A percentile compares a stretch with the other conserved stretches of the same genome.
phyloP scores from a whole-genome alignment of 2,797 vertebrate genomes.

The Paguma larvata region DNA sequence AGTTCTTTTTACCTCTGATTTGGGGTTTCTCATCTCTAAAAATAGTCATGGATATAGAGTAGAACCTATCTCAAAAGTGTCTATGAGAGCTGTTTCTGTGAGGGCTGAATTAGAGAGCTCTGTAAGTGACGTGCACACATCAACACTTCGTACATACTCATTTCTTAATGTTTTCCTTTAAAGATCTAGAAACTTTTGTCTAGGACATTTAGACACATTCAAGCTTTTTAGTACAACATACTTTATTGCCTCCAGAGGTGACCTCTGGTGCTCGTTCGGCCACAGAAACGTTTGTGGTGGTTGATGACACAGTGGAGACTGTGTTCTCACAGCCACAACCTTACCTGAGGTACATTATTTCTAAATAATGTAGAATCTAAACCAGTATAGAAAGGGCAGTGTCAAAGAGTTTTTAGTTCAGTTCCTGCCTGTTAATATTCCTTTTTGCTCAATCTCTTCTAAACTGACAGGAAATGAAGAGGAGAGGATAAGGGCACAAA shows the following conservation, averaged over 20 bases:
- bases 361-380: conserved; percentile 20
- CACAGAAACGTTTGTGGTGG: neutral
- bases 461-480: neutral
- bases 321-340: neutral
- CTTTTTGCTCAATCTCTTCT: neutral
- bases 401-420: neutral
- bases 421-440: neutral
- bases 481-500: neutral
- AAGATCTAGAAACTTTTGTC: neutral
- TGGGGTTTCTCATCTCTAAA: neutral
- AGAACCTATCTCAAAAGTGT: conserved; percentile 9
- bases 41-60: neutral
- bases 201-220: conserved; percentile 2
- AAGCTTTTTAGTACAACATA: neutral
- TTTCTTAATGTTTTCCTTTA: conserved; percentile 19
- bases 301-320: neutral
- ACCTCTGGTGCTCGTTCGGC: neutral
- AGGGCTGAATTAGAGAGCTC: neutral
- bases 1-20: neutral
- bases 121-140: too few species aligned
- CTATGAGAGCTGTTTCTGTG: neutral
- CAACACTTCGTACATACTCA: neutral
- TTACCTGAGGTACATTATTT: neutral
- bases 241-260: neutral
- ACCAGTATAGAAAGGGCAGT: neutral